phyloP scores from a whole-genome alignment of 2,113 vertebrate genomes.

The Pandion haliaetus region DNA sequence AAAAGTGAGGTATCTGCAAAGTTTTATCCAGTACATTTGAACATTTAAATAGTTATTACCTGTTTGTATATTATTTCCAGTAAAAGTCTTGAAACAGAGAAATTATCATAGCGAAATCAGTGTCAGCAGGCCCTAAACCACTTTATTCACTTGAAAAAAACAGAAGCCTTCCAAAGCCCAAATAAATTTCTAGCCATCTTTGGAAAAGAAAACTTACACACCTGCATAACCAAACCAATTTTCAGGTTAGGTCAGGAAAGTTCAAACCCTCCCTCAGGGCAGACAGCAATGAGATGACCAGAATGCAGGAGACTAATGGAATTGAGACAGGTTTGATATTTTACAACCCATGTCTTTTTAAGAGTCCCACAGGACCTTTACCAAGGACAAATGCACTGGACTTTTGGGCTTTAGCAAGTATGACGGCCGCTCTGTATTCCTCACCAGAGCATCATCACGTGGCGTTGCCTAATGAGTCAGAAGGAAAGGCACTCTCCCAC shows the following conservation, averaged over 20 bases:
- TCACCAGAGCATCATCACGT: not conserved
- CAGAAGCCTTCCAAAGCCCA: not conserved
- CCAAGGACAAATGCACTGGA: not conserved
- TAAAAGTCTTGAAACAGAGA: not conserved
- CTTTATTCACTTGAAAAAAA: not conserved
- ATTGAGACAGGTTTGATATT: not conserved
- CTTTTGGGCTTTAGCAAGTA: not conserved
- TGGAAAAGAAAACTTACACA: not conserved
- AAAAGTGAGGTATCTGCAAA: not conserved
- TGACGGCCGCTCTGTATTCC: rapidly evolving
- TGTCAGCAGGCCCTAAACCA: not conserved
- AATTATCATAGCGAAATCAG: not conserved
- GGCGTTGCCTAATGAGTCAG: not conserved
- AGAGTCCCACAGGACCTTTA: not conserved
- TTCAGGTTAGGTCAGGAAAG: not conserved
- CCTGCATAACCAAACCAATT: not conserved
- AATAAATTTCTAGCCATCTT: not conserved
- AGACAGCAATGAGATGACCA: not conserved
- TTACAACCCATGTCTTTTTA: not conserved
- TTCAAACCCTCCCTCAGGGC: not conserved
- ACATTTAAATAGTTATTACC: not conserved
- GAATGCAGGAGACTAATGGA: not conserved
- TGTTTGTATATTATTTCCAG: not conserved
- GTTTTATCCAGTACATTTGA: not conserved
- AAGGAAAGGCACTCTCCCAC: not conserved